These are phyloP conservation scores for Zootoca vivipara DNA, from an alignment of 2,113 vertebrate genomes.

Conservation along the genomic window DNA sequence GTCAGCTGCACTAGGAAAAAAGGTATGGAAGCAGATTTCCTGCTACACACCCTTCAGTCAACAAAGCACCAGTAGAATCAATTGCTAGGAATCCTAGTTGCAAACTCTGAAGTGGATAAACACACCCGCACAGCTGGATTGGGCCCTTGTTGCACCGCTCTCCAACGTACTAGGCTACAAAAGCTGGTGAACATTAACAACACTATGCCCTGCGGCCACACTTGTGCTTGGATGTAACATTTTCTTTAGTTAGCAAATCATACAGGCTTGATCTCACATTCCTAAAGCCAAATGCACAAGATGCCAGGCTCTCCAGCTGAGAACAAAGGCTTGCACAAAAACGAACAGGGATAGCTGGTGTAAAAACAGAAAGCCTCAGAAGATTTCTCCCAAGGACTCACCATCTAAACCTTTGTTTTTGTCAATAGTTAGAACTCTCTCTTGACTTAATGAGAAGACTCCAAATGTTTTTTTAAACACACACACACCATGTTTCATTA, in stretches of 20 bases:
- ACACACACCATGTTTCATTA: neutral
- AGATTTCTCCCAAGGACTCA: conserved; percentile 8
- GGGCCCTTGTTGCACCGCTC: neutral
- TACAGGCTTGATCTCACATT: neutral
- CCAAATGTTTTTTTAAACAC: neutral
- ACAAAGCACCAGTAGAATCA: neutral
- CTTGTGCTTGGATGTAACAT: conserved; percentile 7
- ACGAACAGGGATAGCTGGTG: conserved; percentile 20
- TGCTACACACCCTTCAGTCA: neutral
- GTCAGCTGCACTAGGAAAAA: neutral
- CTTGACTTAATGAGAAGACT: neutral
- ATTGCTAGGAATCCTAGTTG: neutral
- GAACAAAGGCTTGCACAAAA: conserved; percentile 34
- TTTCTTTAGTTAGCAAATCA: neutral
- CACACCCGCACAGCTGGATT: neutral
- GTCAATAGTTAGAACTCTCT: neutral
- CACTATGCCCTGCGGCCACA: neutral
- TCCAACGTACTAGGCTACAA: neutral
- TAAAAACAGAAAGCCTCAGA: conserved; percentile 31
- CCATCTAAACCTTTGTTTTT: neutral
- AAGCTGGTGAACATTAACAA: conserved; percentile 3
- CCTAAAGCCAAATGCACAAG: neutral
- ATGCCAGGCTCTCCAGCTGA: neutral
- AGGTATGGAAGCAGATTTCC: neutral
- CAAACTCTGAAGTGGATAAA: neutral